Evolutionary conservation across 1,140 invertebrate species (phyloP).

Genomic region (Drosophila leontia): DNA sequence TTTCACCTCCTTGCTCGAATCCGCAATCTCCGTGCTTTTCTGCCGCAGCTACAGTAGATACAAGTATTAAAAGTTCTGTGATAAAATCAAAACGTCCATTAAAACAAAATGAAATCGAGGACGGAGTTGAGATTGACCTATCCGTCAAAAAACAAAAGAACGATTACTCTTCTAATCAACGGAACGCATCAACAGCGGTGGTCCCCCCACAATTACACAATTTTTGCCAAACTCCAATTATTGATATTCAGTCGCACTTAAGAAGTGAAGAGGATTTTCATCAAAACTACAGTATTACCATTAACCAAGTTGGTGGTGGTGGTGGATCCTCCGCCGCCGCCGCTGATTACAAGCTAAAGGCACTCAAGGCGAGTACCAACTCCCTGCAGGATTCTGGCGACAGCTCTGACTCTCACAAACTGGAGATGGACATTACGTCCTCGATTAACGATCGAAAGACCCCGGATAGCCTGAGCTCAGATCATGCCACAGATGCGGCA

Average conservation of each 20-base stretch:
- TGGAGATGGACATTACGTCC: conserved; percentile 78
- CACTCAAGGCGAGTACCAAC: conserved; percentile 41
- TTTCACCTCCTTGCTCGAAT: conserved; percentile 84
- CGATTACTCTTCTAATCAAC: conserved; percentile 55
- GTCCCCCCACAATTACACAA: conserved; percentile 33
- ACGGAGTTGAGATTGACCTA: conserved; percentile 79
- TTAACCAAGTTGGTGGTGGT: conserved; percentile 51
- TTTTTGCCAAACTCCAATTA: conserved; percentile 61
- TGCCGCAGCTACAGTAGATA: conserved; percentile 59
- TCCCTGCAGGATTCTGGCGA: conserved; percentile 70
- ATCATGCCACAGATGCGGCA: conserved; percentile 86
- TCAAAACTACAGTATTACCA: conserved; percentile 73
- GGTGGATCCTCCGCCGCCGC: conserved; percentile 26
- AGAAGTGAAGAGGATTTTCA: conserved; percentile 55
- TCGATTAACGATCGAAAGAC: conserved; percentile 77
- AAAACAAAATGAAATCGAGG: conserved; percentile 65
- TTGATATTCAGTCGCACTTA: conserved; percentile 56
- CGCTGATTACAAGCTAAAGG: conserved; percentile 47
- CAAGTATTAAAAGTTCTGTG: conserved; percentile 85
- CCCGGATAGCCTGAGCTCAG: conserved; percentile 87
- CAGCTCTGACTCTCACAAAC: conserved; percentile 81
- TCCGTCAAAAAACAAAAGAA: conserved; percentile 78
- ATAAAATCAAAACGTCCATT: conserved; percentile 84
- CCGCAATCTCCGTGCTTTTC: conserved; percentile 81
- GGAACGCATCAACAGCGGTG: conserved; percentile 30